phyloP scores from a whole-genome alignment of 1,140 invertebrate species.

The Hyles vespertilio region DNA sequence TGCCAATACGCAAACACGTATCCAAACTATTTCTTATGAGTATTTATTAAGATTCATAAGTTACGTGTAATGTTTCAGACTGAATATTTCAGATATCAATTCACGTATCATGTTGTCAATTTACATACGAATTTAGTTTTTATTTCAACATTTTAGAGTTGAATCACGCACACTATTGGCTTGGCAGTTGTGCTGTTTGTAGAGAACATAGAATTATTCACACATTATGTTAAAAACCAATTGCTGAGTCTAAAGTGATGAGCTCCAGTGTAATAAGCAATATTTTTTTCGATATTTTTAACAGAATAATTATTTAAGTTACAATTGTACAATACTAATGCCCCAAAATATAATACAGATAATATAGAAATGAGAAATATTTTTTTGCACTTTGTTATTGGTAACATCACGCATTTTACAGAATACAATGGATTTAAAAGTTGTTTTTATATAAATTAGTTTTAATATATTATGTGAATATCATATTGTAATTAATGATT shows the following conservation, averaged over 20 bases:
- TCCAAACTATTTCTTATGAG: conserved; percentile 31
- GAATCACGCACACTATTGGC: conserved; percentile 9
- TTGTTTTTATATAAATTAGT: too few relatives aligned
- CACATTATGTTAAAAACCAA: too few relatives aligned
- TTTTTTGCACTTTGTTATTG: background rate
- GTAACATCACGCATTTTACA: background rate
- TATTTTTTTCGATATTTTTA: too few relatives aligned
- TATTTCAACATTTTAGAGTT: conserved; percentile 10
- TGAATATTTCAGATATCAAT: conserved; percentile 9
- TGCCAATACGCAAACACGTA: conserved; percentile 1
- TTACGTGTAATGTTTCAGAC: conserved; percentile 6
- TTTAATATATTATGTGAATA: too few relatives aligned
- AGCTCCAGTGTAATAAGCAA: background rate
- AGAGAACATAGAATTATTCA: too few relatives aligned
- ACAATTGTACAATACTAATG: too few relatives aligned
- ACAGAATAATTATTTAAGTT: too few relatives aligned
- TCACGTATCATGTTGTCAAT: conserved; percentile 13
- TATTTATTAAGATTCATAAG: conserved; percentile 12
- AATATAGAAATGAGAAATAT: too few relatives aligned
- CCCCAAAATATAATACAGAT: too few relatives aligned
- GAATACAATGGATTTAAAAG: too few relatives aligned
- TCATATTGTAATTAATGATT: too few relatives aligned
- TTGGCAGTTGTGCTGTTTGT: conserved; percentile 9
- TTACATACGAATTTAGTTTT: conserved; percentile 11
- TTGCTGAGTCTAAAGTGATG: conserved; percentile 2